Evolutionary conservation across 2,113 vertebrate species (phyloP), one percentile per base, ranked within the genome.

Genomic region (Vicugna pacos): DNA sequence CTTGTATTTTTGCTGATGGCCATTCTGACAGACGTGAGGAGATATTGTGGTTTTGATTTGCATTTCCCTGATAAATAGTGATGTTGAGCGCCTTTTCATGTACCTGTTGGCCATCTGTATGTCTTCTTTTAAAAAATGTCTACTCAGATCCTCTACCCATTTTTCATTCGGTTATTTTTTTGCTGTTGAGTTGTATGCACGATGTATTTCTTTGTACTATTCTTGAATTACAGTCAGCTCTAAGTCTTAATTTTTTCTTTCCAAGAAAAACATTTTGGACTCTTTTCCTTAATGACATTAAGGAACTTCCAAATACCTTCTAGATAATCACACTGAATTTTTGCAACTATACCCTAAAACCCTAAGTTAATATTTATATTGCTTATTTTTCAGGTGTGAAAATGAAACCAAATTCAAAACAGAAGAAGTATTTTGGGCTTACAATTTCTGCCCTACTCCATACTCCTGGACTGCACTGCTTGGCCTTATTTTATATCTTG

Each of bases 371-470:
- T 89, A 30, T 6, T 46, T 72, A 32, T 13, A 1, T 54, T 77
- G 38, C 75, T 94, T 96, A 10, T 97, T 98, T 98, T 99, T 96
- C 98, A 99, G 99, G 91, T 99, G 99, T 97, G 99, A 99, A 84
- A 99, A 99, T 98, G 98, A 99, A 97, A 99, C 99, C 8, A 94
- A 97, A 89, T 98, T 98, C 97, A 98, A 98, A 98, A 98, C 96
- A 86, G 99, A 99, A 93, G 99, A 98, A 28, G 98, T 98, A 65
- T 99, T 99, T 97, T 99, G 99, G 99, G 99, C 99, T 46, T 99
- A 99, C 97, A 99, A 99, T 97, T 99, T 99, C 99, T 99, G 99
- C 48, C 99, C 99, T 83, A 99, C 99, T 48, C 99, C 99, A 0
- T 99, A 99, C 97, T 99, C 99, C 80, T 99, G 99, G 99, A 98